Base-by-base conservation (phyloP, 2,797 vertebrate genomes). In the Botia kubotai region DNA sequence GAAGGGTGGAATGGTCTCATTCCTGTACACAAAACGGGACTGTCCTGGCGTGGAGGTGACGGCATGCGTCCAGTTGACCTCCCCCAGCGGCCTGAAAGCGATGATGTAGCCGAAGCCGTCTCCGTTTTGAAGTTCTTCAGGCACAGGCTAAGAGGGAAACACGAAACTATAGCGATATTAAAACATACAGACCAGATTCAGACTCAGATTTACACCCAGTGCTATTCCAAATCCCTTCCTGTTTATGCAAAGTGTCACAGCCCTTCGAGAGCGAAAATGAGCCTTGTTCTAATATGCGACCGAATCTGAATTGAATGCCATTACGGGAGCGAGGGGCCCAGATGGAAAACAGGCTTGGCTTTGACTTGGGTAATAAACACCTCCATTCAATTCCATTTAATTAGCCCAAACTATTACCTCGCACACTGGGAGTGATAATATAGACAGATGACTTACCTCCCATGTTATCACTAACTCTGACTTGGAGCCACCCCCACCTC, bases 61-160 rank as follows among this genome's bases (percentile, higher is more conserved):
- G 0, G 96, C 96, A 74, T 98, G 97, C 21, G 97, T 98, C 97
- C 97, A 99, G 0, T 93, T 96, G 10, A 93, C 90, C 76, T 96
- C 92, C 53, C 96, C 97, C 4, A 94, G 93, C 14, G 96, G 95
- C 0, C 97, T 96, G 89, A 98, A 96, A 78, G 97, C 97, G 2
- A 98, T 97, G 68, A 99, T 97, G 82, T 98, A 99, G n/a, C 97
- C 97, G 36, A 98, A 99, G 52, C 97, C 97, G 75, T 96, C 97
- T 55, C 97, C 97, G 3, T 98, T 98, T 90, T 98, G 97, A 36
- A 98, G 89, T 91, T 99, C 97, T 91, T 99, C 97, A 0, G 97
- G 97, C 82, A 99, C 93, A 77, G 97, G 96, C 97, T 99, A 93
- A 84, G 90, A 87, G 89, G 91, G 73, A 91, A 94, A 94, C 91